Evolutionary conservation across 2,888 invertebrate genomes (phyloP), one percentile per base, ranked within the genome.

Genomic region (Drosophila aldrichi): DNA sequence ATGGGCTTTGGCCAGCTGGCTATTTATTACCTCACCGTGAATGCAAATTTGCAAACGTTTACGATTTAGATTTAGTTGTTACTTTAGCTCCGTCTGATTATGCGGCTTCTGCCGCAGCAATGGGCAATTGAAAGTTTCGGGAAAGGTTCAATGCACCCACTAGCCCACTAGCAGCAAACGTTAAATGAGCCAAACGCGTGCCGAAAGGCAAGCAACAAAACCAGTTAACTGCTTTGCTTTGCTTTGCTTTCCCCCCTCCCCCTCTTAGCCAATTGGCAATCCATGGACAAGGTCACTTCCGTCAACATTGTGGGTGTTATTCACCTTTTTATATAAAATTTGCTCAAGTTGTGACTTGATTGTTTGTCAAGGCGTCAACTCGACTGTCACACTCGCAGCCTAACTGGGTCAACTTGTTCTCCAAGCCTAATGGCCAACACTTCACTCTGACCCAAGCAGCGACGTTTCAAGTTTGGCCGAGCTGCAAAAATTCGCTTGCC

Each of bases 211-310:
- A 46, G 49, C 54, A 70, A 6, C 5, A 62, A 67, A 68, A 68
- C 77, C 87, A 80, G 77, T 80, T 69, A 73, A 70, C 63, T 66
- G 74, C 46, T 71, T 57, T 49, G 51, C 10, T 41, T 43, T 68
- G 48, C 43, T 43, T 52, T 49, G n/a, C n/a, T n/a, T n/a, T n/a
- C n/a, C n/a, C n/a, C n/a, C n/a, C n/a, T n/a, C n/a, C n/a, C 36
- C 14, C 43, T 25, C 44, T 44, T 63, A 12, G 64, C 18, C 32
- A 52, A 46, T 63, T 71, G 43, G 18, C 75, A 72, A 77, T 75
- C 82, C 78, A 88, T 82, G 81, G 88, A 80, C 86, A 87, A 87
- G 89, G 86, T 89, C 89, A 87, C 70, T 89, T 89, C 86, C 84
- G 88, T 75, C 81, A 36, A 49, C 76, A 55, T 65, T 70, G 86